Evolutionary conservation across 1,140 invertebrate genomes (phyloP).

Genomic region (Mycetomoellerius zeteki): DNA sequence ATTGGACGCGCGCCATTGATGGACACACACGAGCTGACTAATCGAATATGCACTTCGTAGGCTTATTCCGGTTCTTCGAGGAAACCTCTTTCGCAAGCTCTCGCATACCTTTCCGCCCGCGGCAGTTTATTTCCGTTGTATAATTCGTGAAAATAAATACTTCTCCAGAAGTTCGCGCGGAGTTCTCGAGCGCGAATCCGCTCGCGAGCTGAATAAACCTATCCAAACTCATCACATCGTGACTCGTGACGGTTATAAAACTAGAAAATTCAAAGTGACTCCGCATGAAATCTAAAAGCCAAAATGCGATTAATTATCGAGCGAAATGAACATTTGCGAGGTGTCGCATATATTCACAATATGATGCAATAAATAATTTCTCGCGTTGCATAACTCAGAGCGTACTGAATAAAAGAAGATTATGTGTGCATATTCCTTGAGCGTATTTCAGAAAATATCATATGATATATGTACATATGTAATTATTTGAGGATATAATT

Average conservation of each 20-base stretch:
- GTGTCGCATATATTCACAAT: not conserved
- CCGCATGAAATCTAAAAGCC: not conserved
- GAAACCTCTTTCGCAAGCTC: constrained; percentile 45
- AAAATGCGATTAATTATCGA: constrained; percentile 34
- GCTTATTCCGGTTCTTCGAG: constrained; percentile 56
- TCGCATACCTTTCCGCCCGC: constrained; percentile 21
- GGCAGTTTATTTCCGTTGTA: constrained; percentile 56
- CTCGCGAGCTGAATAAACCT: not conserved
- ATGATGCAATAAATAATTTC: constrained; percentile 27
- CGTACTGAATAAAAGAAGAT: not conserved
- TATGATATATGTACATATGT: not conserved
- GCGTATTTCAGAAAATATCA: not conserved
- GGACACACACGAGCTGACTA: constrained; percentile 47
- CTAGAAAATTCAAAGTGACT: constrained; percentile 1
- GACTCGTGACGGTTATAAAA: not conserved
- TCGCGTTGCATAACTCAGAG: constrained; percentile 8
- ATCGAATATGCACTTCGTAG: constrained; percentile 52
- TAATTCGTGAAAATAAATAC: constrained; percentile 57
- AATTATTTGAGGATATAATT: not conserved
- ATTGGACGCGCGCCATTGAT: constrained; percentile 58
- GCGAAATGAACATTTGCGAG: not conserved
- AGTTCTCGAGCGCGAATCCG: constrained; percentile 12
- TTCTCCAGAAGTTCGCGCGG: constrained; percentile 15
- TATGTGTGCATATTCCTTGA: not conserved
- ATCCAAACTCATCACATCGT: not conserved